Evolutionary conservation across 2,113 vertebrate species (phyloP).

Genomic region (Menidia beryllina): DNA sequence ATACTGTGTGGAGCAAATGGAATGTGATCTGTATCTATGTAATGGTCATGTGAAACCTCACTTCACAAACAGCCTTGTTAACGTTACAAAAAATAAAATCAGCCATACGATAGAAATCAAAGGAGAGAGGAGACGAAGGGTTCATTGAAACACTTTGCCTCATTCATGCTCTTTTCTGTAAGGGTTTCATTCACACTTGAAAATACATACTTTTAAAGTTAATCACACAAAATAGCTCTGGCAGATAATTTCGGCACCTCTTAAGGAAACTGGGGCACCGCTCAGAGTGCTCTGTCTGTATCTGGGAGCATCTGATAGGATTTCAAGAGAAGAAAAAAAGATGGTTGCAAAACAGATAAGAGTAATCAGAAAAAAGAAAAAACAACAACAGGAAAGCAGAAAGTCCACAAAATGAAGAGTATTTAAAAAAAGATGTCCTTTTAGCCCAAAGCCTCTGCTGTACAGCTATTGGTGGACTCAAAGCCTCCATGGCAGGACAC

Average conservation of each 20-base stretch:
- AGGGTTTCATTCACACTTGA: slow-evolving; percentile 28
- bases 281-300: slow-evolving; percentile 38
- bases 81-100: slow-evolving; percentile 2
- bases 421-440: too few relatives aligned
- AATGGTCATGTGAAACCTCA: slow-evolving; percentile 59
- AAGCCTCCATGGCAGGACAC: too few relatives aligned
- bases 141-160: slow-evolving; percentile 32
- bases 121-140: slow-evolving; percentile 43
- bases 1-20: slow-evolving; percentile 49
- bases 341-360: too few relatives aligned
- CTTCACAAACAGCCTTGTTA: slow-evolving; percentile 22
- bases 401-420: too few relatives aligned
- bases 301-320: slow-evolving; percentile 17
- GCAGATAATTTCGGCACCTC: slow-evolving; percentile 46
- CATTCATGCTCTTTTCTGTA: slow-evolving; percentile 25
- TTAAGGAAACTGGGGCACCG: slow-evolving; percentile 48
- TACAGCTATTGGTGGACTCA: too few relatives aligned
- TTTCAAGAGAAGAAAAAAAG: slow-evolving; percentile 6
- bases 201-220: slow-evolving; percentile 37
- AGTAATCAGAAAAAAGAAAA: too few relatives aligned
- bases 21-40: slow-evolving; percentile 69
- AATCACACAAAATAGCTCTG: slow-evolving; percentile 57
- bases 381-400: too few relatives aligned
- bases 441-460: too few relatives aligned
- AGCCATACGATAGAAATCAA: slow-evolving; percentile 25